These are phyloP conservation scores for Lophura nycthemera DNA, from an alignment of 2,113 vertebrate genomes.

Conservation along the genomic window DNA sequence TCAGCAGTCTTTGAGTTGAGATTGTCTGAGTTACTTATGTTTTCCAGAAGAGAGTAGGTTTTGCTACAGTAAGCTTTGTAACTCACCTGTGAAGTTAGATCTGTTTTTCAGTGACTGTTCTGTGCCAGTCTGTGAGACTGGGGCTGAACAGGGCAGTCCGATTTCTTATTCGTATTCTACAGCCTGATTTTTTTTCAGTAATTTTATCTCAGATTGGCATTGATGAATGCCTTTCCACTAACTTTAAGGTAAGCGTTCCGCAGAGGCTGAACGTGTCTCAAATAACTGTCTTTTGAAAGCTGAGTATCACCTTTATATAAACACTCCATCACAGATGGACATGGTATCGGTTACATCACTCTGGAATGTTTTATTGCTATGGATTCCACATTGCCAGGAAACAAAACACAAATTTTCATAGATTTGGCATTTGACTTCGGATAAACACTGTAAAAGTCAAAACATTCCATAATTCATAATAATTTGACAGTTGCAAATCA, in stretches of 20 bases:
- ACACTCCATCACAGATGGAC: constrained; percentile 40
- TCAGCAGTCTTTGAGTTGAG: not conserved
- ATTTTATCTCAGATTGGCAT: not conserved
- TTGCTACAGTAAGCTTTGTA: not conserved
- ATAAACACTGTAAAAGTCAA: constrained; percentile 71
- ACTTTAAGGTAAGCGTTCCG: not conserved
- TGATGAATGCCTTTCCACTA: not conserved
- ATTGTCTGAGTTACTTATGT: not conserved
- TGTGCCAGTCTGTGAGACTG: not conserved
- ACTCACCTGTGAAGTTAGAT: not conserved
- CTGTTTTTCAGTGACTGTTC: not conserved
- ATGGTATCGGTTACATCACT: constrained; percentile 55
- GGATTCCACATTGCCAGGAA: constrained; percentile 61
- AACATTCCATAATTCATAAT: constrained; percentile 67
- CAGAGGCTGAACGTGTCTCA: not conserved
- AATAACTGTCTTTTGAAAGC: constrained; percentile 35
- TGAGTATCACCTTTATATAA: constrained; percentile 59
- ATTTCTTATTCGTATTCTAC: not conserved
- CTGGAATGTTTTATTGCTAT: constrained; percentile 70
- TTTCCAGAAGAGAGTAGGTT: not conserved
- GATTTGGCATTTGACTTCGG: constrained; percentile 65
- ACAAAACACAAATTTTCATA: constrained; percentile 66
- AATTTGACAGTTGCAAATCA: constrained; percentile 66
- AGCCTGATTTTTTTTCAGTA: not conserved
- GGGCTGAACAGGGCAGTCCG: not conserved